Evolutionary conservation across 2,113 vertebrate species (phyloP).

Genomic region (Eublepharis macularius): DNA sequence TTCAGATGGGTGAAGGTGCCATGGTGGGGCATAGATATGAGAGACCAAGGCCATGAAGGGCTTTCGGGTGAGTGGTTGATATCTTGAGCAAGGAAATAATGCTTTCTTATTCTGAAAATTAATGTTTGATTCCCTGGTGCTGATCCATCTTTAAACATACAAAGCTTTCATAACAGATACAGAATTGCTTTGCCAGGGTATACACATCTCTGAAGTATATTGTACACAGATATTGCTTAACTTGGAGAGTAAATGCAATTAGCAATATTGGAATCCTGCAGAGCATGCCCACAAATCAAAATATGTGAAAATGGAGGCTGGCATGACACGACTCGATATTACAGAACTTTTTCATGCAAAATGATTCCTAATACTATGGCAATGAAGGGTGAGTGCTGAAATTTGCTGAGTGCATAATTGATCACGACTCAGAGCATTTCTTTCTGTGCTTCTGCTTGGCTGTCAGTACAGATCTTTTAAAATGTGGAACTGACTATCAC

Average conservation of each 20-base stretch:
- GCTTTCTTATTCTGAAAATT: background rate
- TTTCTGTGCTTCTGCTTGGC: constrained; percentile 8
- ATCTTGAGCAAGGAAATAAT: too few relatives aligned
- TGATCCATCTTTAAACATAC: background rate
- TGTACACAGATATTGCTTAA: constrained; percentile 18
- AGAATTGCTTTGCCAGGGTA: background rate
- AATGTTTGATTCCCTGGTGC: background rate
- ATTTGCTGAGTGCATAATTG: constrained; percentile 33
- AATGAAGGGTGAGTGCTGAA: constrained; percentile 7
- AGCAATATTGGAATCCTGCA: constrained; percentile 5
- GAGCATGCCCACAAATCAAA: constrained; percentile 12
- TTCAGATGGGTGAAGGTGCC: too few relatives aligned
- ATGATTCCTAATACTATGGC: constrained; percentile 9
- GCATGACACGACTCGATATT: constrained; percentile 51
- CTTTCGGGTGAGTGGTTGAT: too few relatives aligned
- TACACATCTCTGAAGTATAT: constrained; percentile 3
- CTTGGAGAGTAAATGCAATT: constrained; percentile 27
- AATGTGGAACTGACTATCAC: background rate
- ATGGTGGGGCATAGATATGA: too few relatives aligned
- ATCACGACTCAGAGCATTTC: constrained; percentile 8
- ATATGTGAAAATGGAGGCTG: constrained; percentile 53
- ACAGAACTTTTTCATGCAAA: constrained; percentile 43
- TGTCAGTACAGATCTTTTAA: constrained; percentile 5
- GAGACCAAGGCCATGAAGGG: too few relatives aligned
- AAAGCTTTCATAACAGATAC: background rate